phyloP scores from a whole-genome alignment of 2,113 vertebrate species.

The Phylloscopus trochilus region DNA sequence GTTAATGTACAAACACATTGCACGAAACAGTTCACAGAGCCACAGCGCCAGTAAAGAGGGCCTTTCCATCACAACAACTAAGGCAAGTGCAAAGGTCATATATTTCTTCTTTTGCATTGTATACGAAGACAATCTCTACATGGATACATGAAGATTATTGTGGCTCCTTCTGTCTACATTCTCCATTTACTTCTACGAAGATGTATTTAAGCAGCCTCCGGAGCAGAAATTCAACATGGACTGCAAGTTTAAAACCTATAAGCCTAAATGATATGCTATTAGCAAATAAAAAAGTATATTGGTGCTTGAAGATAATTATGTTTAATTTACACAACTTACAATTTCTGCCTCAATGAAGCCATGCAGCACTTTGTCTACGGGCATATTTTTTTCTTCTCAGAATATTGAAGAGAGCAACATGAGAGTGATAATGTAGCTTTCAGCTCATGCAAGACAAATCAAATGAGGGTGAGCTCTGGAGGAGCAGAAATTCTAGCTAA shows the following conservation, averaged over 20 bases:
- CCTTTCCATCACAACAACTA: neutral
- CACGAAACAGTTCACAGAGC: neutral
- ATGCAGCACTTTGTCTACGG: neutral
- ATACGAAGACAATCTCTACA: neutral
- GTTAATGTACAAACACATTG: neutral
- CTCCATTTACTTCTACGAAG: neutral
- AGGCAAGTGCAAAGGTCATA: neutral
- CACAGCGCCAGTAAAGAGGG: neutral
- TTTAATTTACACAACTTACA: neutral
- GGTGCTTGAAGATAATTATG: neutral
- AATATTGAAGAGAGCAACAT: neutral
- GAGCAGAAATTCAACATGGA: neutral
- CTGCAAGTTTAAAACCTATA: neutral
- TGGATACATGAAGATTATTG: neutral
- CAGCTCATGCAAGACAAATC: neutral
- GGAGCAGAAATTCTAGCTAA: neutral
- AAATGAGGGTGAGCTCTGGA: neutral
- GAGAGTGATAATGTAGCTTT: neutral
- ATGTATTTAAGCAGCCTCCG: neutral
- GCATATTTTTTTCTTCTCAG: neutral
- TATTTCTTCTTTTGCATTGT: neutral
- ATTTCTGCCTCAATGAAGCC: neutral
- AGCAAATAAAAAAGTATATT: neutral
- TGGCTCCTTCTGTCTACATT: neutral
- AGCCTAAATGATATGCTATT: neutral